phyloP scores from a whole-genome alignment of 2,113 vertebrate genomes.

The Piprites chloris region DNA sequence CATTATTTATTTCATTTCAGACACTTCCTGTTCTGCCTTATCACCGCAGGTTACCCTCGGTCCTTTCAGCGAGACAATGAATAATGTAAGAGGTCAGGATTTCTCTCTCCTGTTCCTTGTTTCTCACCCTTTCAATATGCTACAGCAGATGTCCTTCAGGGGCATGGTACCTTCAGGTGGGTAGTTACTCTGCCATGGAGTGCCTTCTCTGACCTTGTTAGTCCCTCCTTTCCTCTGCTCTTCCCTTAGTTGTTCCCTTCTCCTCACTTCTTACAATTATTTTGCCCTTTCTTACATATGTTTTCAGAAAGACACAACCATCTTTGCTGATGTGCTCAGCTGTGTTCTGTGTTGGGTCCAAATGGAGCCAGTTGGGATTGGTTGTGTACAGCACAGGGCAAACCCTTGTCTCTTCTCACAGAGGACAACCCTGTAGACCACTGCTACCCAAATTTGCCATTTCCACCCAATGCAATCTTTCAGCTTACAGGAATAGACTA shows the following conservation, averaged over 20 bases:
- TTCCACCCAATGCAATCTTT: neutral
- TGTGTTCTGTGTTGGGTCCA: neutral
- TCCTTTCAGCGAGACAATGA: neutral
- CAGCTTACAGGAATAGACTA: neutral
- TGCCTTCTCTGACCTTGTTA: neutral
- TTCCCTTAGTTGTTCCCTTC: neutral
- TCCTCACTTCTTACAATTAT: neutral
- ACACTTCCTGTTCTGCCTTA: neutral
- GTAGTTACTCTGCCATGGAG: neutral
- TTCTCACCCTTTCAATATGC: neutral
- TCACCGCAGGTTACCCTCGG: neutral
- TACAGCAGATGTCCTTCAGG: neutral
- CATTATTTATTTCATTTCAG: neutral
- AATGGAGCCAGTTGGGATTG: rapidly evolving
- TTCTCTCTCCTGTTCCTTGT: neutral
- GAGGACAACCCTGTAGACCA: neutral
- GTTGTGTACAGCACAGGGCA: neutral
- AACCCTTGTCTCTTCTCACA: neutral
- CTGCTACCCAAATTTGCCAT: neutral
- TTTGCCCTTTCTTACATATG: rapidly evolving
- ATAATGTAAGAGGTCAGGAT: neutral
- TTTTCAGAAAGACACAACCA: neutral
- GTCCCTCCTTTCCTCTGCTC: neutral
- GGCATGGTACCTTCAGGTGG: neutral
- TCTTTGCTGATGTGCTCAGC: neutral